phyloP scores from a whole-genome alignment of 64 coral and sea anemone genomes.

The Trachythela sp. region DNA sequence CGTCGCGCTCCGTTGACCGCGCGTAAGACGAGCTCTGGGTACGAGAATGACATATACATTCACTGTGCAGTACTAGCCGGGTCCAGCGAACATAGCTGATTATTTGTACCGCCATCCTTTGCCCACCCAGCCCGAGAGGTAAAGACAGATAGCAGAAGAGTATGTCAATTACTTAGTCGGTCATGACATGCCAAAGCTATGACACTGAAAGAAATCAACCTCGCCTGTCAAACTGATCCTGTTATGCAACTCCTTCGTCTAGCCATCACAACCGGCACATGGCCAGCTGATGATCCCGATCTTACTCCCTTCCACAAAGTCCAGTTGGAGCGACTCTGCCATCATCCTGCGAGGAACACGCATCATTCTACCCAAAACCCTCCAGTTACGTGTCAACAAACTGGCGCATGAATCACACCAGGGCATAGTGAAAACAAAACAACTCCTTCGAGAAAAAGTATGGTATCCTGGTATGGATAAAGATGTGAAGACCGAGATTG shows the following conservation, averaged over 20 bases:
- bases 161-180: neutral
- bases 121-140: neutral
- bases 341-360: neutral
- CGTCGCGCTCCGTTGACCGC: neutral
- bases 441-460: too few species aligned
- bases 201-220: neutral
- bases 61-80: neutral
- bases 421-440: too few species aligned
- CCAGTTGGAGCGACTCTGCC: neutral
- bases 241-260: neutral
- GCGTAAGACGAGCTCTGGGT: neutral
- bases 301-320: neutral
- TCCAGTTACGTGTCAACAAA: neutral
- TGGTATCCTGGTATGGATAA: too few species aligned
- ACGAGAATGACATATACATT: neutral
- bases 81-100: neutral
- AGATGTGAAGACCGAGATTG: neutral
- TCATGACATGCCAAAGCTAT: neutral
- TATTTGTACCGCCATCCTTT: neutral
- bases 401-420: constrained; percentile 26
- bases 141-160: neutral
- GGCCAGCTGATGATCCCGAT: neutral
- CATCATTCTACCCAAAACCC: neutral
- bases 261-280: neutral
- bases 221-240: neutral